These are phyloP conservation scores for Corvus hawaiiensis DNA, from an alignment of 2,113 vertebrate genomes.

Conservation along the genomic window DNA sequence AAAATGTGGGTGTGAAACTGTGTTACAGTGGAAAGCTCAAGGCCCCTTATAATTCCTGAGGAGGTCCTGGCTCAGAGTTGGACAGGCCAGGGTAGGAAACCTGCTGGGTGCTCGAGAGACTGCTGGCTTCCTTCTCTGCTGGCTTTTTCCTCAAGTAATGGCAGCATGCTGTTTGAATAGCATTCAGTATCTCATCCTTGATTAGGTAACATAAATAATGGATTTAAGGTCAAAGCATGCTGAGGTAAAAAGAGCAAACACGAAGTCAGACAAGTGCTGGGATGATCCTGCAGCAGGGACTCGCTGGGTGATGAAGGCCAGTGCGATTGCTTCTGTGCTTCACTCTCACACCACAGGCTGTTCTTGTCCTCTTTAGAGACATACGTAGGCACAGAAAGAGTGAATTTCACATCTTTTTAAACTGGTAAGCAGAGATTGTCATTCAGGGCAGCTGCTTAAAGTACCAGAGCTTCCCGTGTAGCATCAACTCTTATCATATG, in stretches of 20 bases:
- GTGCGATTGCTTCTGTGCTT: neutral
- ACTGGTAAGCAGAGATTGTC: neutral
- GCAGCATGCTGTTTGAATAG: neutral
- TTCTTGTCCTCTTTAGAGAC: neutral
- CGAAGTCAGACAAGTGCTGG: neutral
- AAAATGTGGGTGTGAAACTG: neutral
- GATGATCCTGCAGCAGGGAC: neutral
- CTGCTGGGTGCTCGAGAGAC: neutral
- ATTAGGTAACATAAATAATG: neutral
- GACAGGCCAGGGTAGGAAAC: neutral
- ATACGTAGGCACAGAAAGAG: neutral
- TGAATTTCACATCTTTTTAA: neutral
- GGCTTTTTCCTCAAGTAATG: neutral
- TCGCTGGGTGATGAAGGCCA: neutral
- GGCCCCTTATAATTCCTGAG: neutral
- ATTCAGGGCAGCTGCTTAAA: constrained; percentile 14
- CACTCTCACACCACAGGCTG: neutral
- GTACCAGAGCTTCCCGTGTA: neutral
- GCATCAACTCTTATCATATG: rapidly evolving
- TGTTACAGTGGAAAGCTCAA: neutral
- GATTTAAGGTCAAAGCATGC: neutral
- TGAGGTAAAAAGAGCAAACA: neutral
- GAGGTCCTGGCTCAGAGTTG: neutral
- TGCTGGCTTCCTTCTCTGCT: neutral
- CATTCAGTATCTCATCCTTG: neutral